Conservation (phyloP, 2,797 vertebrate genomes). For the Mallotus villosus region DNA sequence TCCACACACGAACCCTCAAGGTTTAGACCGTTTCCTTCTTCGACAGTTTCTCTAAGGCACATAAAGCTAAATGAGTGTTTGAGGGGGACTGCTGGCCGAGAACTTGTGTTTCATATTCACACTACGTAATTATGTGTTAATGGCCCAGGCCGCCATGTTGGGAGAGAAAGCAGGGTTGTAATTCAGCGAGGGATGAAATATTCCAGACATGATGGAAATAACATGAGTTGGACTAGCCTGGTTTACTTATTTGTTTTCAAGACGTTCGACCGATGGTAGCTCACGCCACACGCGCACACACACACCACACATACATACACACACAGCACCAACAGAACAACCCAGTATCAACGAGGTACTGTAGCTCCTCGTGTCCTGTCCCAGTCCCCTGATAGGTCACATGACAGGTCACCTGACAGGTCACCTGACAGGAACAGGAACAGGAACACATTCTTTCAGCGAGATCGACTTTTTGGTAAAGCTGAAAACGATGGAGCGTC, state of each 20-base stretch:
- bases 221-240: constrained; percentile 43
- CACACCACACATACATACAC: no score
- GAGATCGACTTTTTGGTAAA: constrained; percentile 19
- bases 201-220: constrained; percentile 68
- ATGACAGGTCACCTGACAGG: not conserved
- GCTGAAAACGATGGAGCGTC: constrained; percentile 40
- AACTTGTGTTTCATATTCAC: constrained; percentile 64
- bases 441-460: not conserved
- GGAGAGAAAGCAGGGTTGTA: constrained; percentile 54
- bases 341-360: not conserved
- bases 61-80: constrained; percentile 45
- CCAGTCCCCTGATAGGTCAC: not conserved
- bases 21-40: constrained; percentile 48
- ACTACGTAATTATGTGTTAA: constrained; percentile 71
- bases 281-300: constrained; percentile 17
- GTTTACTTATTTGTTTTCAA: constrained; percentile 43
- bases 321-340: no score
- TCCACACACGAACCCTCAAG: constrained; percentile 10
- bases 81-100: constrained; percentile 41
- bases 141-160: constrained; percentile 57
- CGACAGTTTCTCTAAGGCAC: constrained; percentile 50
- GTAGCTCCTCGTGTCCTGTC: not conserved
- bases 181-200: constrained; percentile 65
- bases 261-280: constrained; percentile 32
- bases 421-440: not conserved